Evolutionary conservation across 2,113 vertebrate genomes (phyloP).

Genomic region (Pelecanoides urinatrix): DNA sequence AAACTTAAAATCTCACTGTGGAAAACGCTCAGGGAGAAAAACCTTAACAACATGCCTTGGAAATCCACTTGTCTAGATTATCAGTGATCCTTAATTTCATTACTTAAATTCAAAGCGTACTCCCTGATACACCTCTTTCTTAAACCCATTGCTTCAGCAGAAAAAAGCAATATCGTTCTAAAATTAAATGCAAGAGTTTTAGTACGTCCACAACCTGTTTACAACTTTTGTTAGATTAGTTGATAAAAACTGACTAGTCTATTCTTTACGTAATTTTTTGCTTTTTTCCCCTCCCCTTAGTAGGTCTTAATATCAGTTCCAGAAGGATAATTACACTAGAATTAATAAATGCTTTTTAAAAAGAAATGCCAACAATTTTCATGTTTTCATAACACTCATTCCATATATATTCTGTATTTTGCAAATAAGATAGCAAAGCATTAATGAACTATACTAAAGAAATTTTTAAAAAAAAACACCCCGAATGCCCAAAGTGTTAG

Average conservation of each 20-base stretch:
- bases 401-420: background rate
- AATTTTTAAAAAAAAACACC: background rate
- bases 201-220: background rate
- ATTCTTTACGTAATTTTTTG: background rate
- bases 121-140: background rate
- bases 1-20: background rate
- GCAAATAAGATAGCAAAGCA: background rate
- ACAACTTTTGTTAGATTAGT: background rate
- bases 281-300: background rate
- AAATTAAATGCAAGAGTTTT: background rate
- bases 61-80: background rate
- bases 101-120: background rate
- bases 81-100: background rate
- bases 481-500: background rate
- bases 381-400: background rate
- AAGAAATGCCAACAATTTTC: background rate
- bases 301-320: background rate
- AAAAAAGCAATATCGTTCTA: background rate
- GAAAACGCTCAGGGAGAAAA: background rate
- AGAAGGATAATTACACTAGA: background rate
- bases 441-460: background rate
- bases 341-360: background rate
- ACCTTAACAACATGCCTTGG: background rate
- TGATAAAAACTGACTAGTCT: background rate
- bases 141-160: background rate